Evolutionary conservation across 2,797 vertebrate species (phyloP), one percentile per base, ranked within the genome.

Genomic region (Alectoris magna): DNA sequence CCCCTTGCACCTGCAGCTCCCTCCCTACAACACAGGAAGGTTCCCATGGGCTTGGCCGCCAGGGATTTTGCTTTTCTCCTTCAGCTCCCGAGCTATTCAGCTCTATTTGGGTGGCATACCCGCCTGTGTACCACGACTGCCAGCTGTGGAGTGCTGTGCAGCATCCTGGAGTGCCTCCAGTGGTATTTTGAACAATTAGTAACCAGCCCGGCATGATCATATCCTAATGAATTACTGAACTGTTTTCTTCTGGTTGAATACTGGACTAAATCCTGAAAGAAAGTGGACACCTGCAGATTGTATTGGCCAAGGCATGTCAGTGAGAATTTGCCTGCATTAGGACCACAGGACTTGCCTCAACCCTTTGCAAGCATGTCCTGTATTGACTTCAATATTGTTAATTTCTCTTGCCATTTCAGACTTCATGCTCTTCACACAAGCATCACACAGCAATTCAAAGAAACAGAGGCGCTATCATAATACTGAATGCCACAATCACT

Each of bases 191-290:
- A 94, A 95, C 96, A 96, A 96, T 96, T 96, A 95, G 94, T 88
- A 95, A 94, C 93, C 94, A 96, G 95, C 94, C 86, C 64, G 88
- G 91, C 90, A 86, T 96, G 96, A 95, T 96, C 96, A 95, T 96
- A 96, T 84, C 96, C 94, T 96, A 95, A 96, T 95, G 96, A 96
- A 96, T 94, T 95, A 90, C 93, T 91, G 91, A 96, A 96, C 88
- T 93, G 91, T 93, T 96, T 96, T 95, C 94, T 95, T 92, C 93
- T 95, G 68, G 73, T 90, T 96, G 93, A 96, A 95, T 94, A 94
- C 90, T 87, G 88, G 93, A 77, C 96, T 96, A 94, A 96, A 96
- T 88, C 88, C 94, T 91, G 88, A 95, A 95, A 95, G 93, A 92
- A 94, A 94, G 93, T 79, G 95, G 93, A 93, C 96, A 96, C 96